phyloP scores from a whole-genome alignment of 1,140 invertebrate genomes.

The Chlorops oryzae region DNA sequence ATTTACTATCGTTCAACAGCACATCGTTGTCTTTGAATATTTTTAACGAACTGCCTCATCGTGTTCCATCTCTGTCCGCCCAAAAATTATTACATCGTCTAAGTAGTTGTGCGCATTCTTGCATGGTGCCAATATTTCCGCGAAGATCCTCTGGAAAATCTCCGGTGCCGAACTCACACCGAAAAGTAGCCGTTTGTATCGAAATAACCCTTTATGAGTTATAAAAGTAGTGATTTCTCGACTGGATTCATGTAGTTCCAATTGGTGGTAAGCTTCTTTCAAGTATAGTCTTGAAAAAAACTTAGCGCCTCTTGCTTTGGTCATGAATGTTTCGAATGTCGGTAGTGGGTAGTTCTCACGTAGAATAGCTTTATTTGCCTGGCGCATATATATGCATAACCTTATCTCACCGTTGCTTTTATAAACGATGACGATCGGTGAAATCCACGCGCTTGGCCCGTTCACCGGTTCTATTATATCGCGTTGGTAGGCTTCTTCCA shows the following conservation, averaged over 20 bases:
- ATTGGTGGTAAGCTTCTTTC: slow-evolving; percentile 27
- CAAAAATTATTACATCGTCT: slow-evolving; percentile 14
- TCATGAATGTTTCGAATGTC: slow-evolving; percentile 21
- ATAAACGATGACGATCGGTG: background rate
- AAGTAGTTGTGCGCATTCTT: background rate
- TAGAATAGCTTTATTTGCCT: slow-evolving; percentile 26
- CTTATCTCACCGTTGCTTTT: slow-evolving; percentile 13
- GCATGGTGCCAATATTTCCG: slow-evolving; percentile 19
- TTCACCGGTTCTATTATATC: slow-evolving; percentile 39
- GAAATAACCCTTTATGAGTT: slow-evolving; percentile 26
- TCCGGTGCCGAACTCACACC: slow-evolving; percentile 17
- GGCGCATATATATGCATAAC: slow-evolving; percentile 32
- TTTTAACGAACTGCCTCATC: slow-evolving; percentile 14
- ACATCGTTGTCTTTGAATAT: slow-evolving; percentile 19
- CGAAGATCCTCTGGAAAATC: too few species aligned
- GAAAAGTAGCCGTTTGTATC: slow-evolving; percentile 23
- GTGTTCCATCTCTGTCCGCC: slow-evolving; percentile 19
- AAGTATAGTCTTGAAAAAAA: slow-evolving; percentile 28
- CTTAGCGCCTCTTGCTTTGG: slow-evolving; percentile 20
- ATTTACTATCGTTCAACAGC: slow-evolving; percentile 19
- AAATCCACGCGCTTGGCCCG: background rate
- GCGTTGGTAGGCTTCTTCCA: slow-evolving; percentile 3
- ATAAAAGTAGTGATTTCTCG: slow-evolving; percentile 21
- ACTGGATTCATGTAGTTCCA: slow-evolving; percentile 17
- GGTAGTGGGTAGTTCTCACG: slow-evolving; percentile 29